Base-by-base conservation (phyloP, 2,888 invertebrate genomes). In the Perithous albicinctus region DNA sequence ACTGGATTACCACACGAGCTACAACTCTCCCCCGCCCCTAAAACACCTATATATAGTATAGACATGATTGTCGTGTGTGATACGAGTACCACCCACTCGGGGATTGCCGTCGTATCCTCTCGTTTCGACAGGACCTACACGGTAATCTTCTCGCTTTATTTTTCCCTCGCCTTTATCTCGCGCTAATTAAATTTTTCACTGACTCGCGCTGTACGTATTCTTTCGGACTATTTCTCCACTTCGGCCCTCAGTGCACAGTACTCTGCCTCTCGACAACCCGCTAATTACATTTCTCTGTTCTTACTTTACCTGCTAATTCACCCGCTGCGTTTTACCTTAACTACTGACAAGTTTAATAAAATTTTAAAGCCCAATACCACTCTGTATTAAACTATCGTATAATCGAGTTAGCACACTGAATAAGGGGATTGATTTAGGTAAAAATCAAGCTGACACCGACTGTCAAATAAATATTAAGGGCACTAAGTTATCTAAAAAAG, bases 1-100 rank as follows among this genome's bases (percentile, higher is more conserved):
- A 83, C 78, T 78, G 76, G 83, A 83, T 80, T 80, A 83, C 66
- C 46, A 67, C 78, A 48, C 74, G 35, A 56, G 51, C 63, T 69
- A 78, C 67, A 61, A 66, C 35, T 41, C 26, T 41, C 23, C 51
- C 23, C 1, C n/a, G 5, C 54, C 51, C n/a, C 26, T 54, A 18
- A 8, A 41, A 18, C 41, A n/a, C 26, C n/a, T n/a, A n/a, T n/a
- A n/a, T n/a, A n/a, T n/a, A n/a, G 5, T 15, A 41, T 12, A 41
- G 20, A 41, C 20, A 41, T 4, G 56, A 7, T 7, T 56, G 26
- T 26, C 64, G 38, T 41, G 38, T 41, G 54, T 56, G 54, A 38
- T 54, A 43, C 26, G 41, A 29, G 23, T 26, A 23, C 32, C 15
- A 20, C n/a, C 29, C 56, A 5, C 66, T 35, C 38, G 64, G 26